These are phyloP conservation scores for Ormyrus nitidulus DNA, from an alignment of 2,888 invertebrate genomes.

Conservation along the genomic window DNA sequence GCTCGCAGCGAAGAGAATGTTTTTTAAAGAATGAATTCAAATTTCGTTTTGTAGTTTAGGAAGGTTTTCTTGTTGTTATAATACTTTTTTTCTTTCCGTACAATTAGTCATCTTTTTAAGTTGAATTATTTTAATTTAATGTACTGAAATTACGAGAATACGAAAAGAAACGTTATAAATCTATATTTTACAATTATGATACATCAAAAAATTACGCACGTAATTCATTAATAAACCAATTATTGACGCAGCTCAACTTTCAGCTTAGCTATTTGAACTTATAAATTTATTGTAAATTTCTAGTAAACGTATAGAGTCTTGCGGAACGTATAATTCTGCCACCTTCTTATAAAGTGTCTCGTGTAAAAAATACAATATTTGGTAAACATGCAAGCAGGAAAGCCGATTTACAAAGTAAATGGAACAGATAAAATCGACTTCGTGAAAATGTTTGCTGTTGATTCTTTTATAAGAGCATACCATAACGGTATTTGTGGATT, in stretches of 20 bases:
- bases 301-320: no score
- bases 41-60: background rate
- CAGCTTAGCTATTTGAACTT: background rate
- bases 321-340: no score
- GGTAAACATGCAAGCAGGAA: no score
- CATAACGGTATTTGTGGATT: no score
- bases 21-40: no score
- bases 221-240: slow-evolving; percentile 14
- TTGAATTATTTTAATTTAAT: background rate
- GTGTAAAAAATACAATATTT: no score
- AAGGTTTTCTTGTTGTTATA: background rate
- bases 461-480: no score
- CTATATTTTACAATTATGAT: background rate
- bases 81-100: background rate
- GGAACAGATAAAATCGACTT: no score
- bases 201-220: background rate
- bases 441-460: no score
- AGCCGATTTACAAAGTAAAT: no score
- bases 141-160: background rate
- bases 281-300: no score
- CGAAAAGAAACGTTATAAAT: background rate
- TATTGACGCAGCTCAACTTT: background rate
- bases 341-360: no score
- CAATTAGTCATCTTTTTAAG: slow-evolving; percentile 16
- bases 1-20: slow-evolving; percentile 15